Evolutionary conservation across 2,113 vertebrate species (phyloP), one percentile per base, ranked within the genome.

Genomic region (Elachura formosa): DNA sequence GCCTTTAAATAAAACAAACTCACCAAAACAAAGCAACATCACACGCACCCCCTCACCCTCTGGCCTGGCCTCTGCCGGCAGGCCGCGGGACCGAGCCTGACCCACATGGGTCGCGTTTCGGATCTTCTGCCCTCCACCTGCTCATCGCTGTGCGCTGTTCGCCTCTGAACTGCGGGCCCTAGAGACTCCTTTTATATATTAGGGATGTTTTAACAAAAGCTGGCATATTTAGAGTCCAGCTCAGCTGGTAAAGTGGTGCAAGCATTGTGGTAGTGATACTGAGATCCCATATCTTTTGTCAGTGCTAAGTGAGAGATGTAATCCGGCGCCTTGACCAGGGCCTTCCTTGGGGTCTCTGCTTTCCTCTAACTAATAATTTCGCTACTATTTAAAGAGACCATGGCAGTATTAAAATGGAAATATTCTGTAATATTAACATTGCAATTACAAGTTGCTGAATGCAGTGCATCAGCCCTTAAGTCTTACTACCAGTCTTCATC

Each of bases 121-220:
- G 5, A 7, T 24, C 33, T 13, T 49, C 77, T 4, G 55, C 34
- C 45, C 24, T 3, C 1, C 22, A 1, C 12, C 38, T 26, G 15
- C 3, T 7, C 72, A n/a, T 5, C n/a, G 33, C 43, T 6, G 0
- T 3, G 31, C 5, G 1, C 23, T 11, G 0, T 5, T 43, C n/a
- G 45, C 5, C 14, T 56, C 54, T 20, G 33, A 40, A 21, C 2
- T 12, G 63, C 2, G 4, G 38, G 72, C 12, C 14, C 0, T 7
- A 5, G 0, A 2, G 16, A 11, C 33, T 2, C 8, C 2, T 34
- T 2, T n/a, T 40, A 23, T n/a, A 1, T 24, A 7, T n/a, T 14
- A 38, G 20, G 2, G 45, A 5, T 33, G 40, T 15, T 62, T 25
- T 43, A 38, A 36, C 46, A 14, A 77, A 58, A 45, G 12, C 41